Evolutionary conservation across 2,888 invertebrate genomes (phyloP), one percentile per base, ranked within the genome.

Genomic region (Xestia sexstrigata): DNA sequence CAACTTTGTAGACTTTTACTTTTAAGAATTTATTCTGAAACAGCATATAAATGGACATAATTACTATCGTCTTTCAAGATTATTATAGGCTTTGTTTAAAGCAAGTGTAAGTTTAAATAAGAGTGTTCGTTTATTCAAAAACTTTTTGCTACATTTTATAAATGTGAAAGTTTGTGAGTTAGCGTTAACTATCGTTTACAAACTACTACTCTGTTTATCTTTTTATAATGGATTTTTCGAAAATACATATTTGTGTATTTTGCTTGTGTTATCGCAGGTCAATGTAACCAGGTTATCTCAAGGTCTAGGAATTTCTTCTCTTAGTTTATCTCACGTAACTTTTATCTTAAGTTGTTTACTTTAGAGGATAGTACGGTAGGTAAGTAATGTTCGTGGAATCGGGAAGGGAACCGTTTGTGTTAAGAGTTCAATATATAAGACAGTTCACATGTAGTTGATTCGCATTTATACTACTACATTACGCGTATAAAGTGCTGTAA

Each of bases 1-100:
- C 65, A 85, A 85, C 70, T 82, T 82, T 13, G 13, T 45, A 17
- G 58, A 69, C 23, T 72, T 75, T 70, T 26, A 63, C 20, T 73
- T 72, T 47, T 23, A 71, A 55, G 15, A 63, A 63, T 66, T 68
- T 6, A 15, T 30, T 69, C 47, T 42, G 39, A 49, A 70, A 79
- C 60, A 71, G 75, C 23, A 68, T 79, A 62, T 63, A 72, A 72
- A 63, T 65, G 45, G 45, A 52, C 15, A 42, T 65, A 30, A 49
- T 65, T 9, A 49, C 58, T 9, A 55, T 39, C 63, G 35, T 71
- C 0, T 71, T 45, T 71, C 13, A 35, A 35, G 11, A 6, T 4
- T 39, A 26, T 62, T 70, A 13, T 26, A 11, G 23, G 58, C 4
- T 39, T 60, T 39, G 30, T 26, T 11, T 17, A 30, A 15, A 13